These are phyloP conservation scores for Diuraphis noxia DNA, from an alignment of 1,140 invertebrate species.

Conservation along the genomic window DNA sequence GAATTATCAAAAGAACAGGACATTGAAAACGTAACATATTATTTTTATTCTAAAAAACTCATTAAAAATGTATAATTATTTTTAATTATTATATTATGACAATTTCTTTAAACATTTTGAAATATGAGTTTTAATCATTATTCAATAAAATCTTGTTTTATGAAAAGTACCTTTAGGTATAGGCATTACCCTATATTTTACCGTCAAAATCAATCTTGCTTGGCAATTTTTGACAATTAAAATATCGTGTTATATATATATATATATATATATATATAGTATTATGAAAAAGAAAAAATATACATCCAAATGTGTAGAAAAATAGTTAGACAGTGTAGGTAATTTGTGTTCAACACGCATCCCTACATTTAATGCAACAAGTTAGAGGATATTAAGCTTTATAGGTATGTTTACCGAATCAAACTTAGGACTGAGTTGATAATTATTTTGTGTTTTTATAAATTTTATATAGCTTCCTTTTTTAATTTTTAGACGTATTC, in stretches of 20 bases:
- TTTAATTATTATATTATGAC: background rate
- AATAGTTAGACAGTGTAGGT: no score
- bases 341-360: background rate
- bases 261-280: no score
- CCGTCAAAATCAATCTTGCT: background rate
- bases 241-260: background rate
- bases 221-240: background rate
- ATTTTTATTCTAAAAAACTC: background rate
- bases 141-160: background rate
- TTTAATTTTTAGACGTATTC: constrained; percentile 90
- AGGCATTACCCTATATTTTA: background rate
- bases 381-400: background rate
- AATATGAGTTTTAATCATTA: background rate
- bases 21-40: background rate
- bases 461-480: background rate
- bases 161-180: background rate
- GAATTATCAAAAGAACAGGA: background rate
- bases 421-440: background rate
- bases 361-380: background rate
- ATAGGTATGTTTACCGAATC: background rate
- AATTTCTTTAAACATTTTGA: background rate
- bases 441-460: background rate
- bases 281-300: no score
- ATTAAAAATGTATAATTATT: background rate
- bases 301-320: no score